Conservation (phyloP, 2,113 vertebrate genomes). For the Leptosomus discolor region DNA sequence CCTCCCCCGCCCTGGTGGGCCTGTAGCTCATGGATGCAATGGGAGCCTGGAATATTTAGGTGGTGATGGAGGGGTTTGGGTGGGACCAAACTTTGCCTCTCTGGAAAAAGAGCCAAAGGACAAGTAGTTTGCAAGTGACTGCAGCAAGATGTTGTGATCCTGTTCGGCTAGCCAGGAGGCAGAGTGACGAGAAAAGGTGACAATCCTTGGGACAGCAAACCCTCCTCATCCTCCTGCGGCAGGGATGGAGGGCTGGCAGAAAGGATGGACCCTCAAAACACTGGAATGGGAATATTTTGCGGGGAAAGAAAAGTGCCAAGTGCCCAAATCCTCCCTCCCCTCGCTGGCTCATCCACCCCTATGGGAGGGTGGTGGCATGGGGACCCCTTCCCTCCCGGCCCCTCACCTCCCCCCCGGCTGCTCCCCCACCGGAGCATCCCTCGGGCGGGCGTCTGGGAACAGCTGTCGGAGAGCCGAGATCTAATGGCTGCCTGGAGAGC, state of each 20-base stretch:
- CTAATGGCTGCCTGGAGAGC: slow-evolving; percentile 77
- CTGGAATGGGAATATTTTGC: not conserved
- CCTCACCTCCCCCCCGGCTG: accelerated
- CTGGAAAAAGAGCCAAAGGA: not conserved
- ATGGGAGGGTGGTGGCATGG: accelerated
- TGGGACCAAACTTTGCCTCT: not conserved
- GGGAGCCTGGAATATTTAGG: not conserved
- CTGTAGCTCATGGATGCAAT: not conserved
- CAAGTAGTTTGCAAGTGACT: accelerated
- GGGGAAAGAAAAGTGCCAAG: accelerated
- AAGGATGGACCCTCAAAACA: accelerated
- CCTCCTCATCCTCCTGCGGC: not conserved
- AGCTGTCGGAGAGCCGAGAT: slow-evolving; percentile 71
- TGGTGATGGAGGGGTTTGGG: not conserved
- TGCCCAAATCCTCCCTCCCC: not conserved
- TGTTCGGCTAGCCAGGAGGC: accelerated
- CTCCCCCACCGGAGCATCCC: not conserved
- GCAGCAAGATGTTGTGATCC: accelerated
- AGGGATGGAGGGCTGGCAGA: accelerated
- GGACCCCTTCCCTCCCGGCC: accelerated
- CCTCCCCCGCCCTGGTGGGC: accelerated
- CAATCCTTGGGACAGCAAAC: not conserved
- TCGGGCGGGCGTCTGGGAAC: slow-evolving; percentile 48
- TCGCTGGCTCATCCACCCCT: accelerated
- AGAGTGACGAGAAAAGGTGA: not conserved